Conservation (phyloP, 2,888 invertebrate species). For the Tenthredo distinguenda region DNA sequence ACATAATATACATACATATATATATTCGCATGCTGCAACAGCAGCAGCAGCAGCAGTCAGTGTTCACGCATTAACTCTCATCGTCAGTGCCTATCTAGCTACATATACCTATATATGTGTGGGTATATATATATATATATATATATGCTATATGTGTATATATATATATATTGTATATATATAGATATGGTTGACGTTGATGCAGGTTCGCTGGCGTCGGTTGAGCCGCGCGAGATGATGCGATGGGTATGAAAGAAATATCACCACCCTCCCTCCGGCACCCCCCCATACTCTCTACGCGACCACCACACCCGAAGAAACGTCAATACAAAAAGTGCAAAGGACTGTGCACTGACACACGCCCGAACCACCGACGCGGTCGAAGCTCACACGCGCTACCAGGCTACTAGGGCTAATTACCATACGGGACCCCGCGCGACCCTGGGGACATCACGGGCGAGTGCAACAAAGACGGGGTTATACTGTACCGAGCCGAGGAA, state of each 20-base stretch:
- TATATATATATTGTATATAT: not conserved
- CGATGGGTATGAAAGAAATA: slow-evolving; percentile 35
- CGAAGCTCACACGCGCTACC: slow-evolving; percentile 40
- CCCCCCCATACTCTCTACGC: not conserved
- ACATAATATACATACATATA: not conserved
- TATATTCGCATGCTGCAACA: not conserved
- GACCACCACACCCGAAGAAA: slow-evolving; percentile 61
- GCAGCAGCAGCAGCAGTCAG: not conserved
- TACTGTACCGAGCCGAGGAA: not conserved
- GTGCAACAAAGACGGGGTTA: slow-evolving; percentile 32
- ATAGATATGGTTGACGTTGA: not conserved
- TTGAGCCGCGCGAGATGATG: slow-evolving; percentile 34
- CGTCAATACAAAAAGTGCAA: slow-evolving; percentile 67
- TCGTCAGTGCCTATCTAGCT: not conserved
- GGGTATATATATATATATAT: not conserved
- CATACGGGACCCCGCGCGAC: slow-evolving; percentile 58
- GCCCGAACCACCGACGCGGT: slow-evolving; percentile 23
- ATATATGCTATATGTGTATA: not conserved
- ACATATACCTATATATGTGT: not conserved
- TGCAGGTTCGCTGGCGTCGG: slow-evolving; percentile 17
- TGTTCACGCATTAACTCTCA: slow-evolving; percentile 1
- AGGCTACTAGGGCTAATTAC: slow-evolving; percentile 71
- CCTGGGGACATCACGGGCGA: slow-evolving; percentile 56
- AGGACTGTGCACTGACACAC: slow-evolving; percentile 37
- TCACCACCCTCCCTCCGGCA: not conserved